Percentiles rank a stretch among this genome's conserved stretches.
phyloP scores from a whole-genome alignment of 2,113 vertebrate genomes.

The Xenopus tropicalis region UCB_Xtro_10.0 CM004443.2:177188001-177188500 shows the following conservation, averaged over 20 bases:
- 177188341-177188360: background rate
- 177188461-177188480: too few species aligned
- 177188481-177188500: too few species aligned
- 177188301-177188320: slow-evolving; percentile 65
- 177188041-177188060: background rate
- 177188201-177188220: slow-evolving; percentile 86
- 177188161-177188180: slow-evolving; percentile 90
- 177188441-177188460: too few species aligned
- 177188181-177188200: slow-evolving; percentile 93
- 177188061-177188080: background rate
- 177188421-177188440: too few species aligned
- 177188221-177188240: slow-evolving; percentile 43
- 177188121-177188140: slow-evolving; percentile 79
- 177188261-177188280: slow-evolving; percentile 65
- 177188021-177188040: too few species aligned
- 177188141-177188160: slow-evolving; percentile 82
- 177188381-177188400: too few species aligned
- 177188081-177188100: slow-evolving; percentile 67
- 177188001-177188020: too few species aligned
- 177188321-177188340: slow-evolving; percentile 68
- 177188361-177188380: background rate
- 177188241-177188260: background rate
- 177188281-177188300: slow-evolving; percentile 81
- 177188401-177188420: too few species aligned
- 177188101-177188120: slow-evolving; percentile 79